Evolutionary conservation across 2,888 invertebrate genomes (phyloP), one percentile per base, ranked within the genome.

Genomic region (Oscheius sp.): DNA sequence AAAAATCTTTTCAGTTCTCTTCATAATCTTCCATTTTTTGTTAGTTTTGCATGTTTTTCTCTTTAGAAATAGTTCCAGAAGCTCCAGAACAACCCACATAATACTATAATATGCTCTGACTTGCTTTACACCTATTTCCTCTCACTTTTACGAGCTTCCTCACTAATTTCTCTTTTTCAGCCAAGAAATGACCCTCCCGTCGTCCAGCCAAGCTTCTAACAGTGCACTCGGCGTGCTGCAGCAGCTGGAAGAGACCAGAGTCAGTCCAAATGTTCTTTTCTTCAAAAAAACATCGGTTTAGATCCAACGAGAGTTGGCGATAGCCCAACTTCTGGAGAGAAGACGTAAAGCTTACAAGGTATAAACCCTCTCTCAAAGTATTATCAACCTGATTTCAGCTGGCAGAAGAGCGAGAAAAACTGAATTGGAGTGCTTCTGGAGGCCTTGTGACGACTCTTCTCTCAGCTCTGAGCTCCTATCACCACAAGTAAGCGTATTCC

Each of bases 231-330:
- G 9, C 29, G 21, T 55, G 32, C n/a, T 74, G 32, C n/a, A 33
- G 13, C 57, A 68, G 42, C 13, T 68, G 48, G 74, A 73, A 37
- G 51, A 73, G 21, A 73, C 55, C 11, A 50, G 73, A 55, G 73
- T 73, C 11, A 21, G 35, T 72, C 58, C 11, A 37, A 58, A 13
- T 50, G n/a, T 47, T 29, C 21, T 21, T 21, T 21, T 21, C 21
- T 63, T 42, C 4, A 13, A 29, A n/a, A 62, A 35, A 62, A 62
- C 21, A 53, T 53, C 3, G 3, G 51, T 75, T 50, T 73, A 82
- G 82, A 78, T 84, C 33, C 82, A 84, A 75, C 59, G 84, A 62
- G 84, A 84, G 74, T 63, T 84, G n/a, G 84, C 84, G 4, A 60
- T 82, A 21, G 73, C 73, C 10, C 79, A 81, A 65, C 63, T 81